Evolutionary conservation across 2,888 invertebrate species (phyloP).

Genomic region (Orchesellides sinensis): DNA sequence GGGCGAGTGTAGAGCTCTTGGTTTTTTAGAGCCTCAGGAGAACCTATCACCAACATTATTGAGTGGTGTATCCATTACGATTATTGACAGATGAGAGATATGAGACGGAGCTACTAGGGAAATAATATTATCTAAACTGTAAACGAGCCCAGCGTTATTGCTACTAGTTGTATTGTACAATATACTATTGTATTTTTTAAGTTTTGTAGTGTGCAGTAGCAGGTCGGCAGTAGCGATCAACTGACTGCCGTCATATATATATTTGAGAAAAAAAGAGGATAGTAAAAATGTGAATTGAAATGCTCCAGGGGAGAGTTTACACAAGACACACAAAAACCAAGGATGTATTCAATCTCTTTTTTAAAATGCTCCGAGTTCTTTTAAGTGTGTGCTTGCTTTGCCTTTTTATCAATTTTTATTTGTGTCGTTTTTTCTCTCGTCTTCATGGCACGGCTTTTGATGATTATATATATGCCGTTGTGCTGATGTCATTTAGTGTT

Average conservation of each 20-base stretch:
- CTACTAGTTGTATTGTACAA: background rate
- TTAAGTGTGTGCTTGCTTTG: slow-evolving; percentile 17
- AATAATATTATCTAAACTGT: slow-evolving; percentile 62
- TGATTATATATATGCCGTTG: slow-evolving; percentile 41
- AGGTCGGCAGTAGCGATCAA: background rate
- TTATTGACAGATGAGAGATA: slow-evolving; percentile 65
- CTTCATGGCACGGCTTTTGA: slow-evolving; percentile 29
- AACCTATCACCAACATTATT: slow-evolving; percentile 58
- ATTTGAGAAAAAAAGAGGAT: slow-evolving; percentile 38
- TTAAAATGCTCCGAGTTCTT: slow-evolving; percentile 31
- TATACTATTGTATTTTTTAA: too few species aligned
- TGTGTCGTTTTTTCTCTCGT: slow-evolving; percentile 29
- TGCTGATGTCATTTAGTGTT: slow-evolving; percentile 52
- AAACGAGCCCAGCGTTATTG: slow-evolving; percentile 36
- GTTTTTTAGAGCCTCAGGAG: slow-evolving; percentile 55
- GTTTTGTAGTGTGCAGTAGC: too few species aligned
- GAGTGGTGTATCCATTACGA: slow-evolving; percentile 65
- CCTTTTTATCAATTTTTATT: slow-evolving; percentile 64
- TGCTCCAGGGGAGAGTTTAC: slow-evolving; percentile 66
- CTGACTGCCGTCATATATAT: background rate
- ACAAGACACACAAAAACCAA: slow-evolving; percentile 27
- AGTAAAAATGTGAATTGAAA: slow-evolving; percentile 63
- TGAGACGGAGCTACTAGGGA: slow-evolving; percentile 48
- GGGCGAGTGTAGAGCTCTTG: too few species aligned
- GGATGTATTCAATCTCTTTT: slow-evolving; percentile 41